Percentiles rank a stretch among this genome's conserved stretches.
Evolutionary conservation across 2,888 invertebrate genomes (phyloP).

Genomic region (Drosophila fulvimacula): DNA sequence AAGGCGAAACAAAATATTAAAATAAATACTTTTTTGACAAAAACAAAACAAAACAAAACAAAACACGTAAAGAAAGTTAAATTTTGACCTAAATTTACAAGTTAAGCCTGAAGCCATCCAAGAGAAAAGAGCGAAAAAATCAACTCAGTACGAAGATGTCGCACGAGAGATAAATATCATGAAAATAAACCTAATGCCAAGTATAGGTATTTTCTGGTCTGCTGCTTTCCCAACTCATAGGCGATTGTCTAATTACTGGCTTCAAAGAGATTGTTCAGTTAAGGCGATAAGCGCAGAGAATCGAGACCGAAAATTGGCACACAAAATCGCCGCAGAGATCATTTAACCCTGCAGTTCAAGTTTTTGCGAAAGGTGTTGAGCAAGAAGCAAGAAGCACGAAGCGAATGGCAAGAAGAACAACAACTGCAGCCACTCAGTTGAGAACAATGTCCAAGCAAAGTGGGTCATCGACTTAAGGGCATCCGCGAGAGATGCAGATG

Average conservation of each 20-base stretch:
- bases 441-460: constrained; percentile 68
- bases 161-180: neutral
- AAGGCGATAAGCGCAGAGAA: constrained; percentile 16
- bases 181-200: neutral
- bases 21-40: constrained; percentile 22
- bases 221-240: neutral
- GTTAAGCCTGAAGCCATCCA: constrained; percentile 33
- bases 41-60: constrained; percentile 27
- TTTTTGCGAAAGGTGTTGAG: constrained; percentile 66
- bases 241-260: neutral
- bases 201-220: neutral
- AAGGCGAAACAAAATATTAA: constrained; percentile 17
- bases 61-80: constrained; percentile 64
- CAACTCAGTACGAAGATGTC: neutral
- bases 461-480: constrained; percentile 63
- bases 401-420: constrained; percentile 3
- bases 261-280: constrained; percentile 30
- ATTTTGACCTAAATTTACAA: constrained; percentile 60
- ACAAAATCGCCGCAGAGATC: constrained; percentile 34
- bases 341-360: constrained; percentile 65
- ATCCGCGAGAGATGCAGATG: constrained; percentile 40
- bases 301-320: constrained; percentile 30
- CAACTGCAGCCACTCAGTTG: constrained; percentile 30
- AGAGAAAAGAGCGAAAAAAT: neutral
- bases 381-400: constrained; percentile 4